Percentiles rank a stretch among this genome's conserved stretches.
phyloP scores from a whole-genome alignment of 2,797 vertebrate species.

The Orientallactaga sibirica region DNA sequence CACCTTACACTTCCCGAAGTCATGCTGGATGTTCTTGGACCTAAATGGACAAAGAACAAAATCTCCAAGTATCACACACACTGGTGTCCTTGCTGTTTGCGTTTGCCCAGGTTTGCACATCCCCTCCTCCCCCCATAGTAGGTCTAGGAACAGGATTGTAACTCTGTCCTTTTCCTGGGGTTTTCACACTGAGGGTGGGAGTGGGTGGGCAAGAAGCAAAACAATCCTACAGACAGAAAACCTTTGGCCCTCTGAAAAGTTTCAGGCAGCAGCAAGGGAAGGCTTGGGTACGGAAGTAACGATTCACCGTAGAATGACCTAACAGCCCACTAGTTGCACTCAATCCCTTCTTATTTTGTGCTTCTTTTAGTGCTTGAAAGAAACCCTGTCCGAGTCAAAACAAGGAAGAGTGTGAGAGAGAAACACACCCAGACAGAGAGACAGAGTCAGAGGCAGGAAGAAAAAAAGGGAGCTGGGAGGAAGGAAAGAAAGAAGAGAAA shows the following conservation, averaged over 20 bases:
- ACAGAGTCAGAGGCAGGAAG: no score
- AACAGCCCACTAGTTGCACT: background rate
- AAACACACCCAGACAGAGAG: background rate
- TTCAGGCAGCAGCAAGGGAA: background rate
- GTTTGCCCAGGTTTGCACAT: background rate
- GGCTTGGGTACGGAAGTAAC: background rate
- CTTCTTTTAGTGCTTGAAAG: background rate
- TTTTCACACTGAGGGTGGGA: background rate
- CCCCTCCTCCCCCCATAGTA: background rate
- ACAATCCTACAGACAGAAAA: background rate
- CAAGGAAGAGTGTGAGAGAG: background rate
- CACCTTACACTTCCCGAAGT: conserved; percentile 10
- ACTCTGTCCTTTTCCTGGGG: background rate
- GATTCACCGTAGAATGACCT: background rate
- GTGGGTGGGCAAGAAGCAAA: background rate
- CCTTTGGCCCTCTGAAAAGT: background rate
- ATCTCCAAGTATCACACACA: background rate
- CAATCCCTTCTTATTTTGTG: background rate
- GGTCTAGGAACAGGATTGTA: background rate
- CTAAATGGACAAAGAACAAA: background rate
- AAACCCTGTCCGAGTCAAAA: background rate
- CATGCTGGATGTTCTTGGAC: background rate
- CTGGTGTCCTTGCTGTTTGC: background rate
- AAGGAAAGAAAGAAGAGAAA: background rate
- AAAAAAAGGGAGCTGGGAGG: no score